Percentiles rank a stretch among this genome's conserved stretches.
These are phyloP conservation scores for Pteruthius melanotis DNA, from an alignment of 2,113 vertebrate genomes.

Conservation along the genomic window DNA sequence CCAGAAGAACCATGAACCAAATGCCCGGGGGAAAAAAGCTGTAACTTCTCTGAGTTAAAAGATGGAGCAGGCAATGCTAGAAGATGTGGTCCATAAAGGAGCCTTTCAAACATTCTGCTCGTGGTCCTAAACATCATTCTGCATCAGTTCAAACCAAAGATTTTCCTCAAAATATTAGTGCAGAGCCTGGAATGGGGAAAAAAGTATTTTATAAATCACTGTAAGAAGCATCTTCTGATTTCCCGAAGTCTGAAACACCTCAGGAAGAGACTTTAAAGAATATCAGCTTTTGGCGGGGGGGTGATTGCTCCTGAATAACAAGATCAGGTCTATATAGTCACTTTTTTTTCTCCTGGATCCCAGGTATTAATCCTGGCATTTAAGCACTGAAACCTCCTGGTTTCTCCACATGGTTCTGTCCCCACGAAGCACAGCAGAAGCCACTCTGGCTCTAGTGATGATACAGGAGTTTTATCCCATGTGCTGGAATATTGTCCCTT, in stretches of 20 bases:
- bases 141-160: not conserved
- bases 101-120: not conserved
- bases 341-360: not conserved
- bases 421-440: accelerated
- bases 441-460: not conserved
- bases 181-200: not conserved
- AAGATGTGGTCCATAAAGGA: not conserved
- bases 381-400: not conserved
- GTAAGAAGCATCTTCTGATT: not conserved
- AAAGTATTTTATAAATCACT: not conserved
- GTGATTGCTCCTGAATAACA: not conserved
- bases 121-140: not conserved
- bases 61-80: not conserved
- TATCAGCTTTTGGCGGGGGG: not conserved
- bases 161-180: not conserved
- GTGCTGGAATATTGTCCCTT: not conserved
- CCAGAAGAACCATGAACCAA: not conserved
- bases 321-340: too few relatives aligned
- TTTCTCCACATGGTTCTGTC: not conserved
- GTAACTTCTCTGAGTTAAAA: not conserved
- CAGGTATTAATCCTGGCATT: not conserved
- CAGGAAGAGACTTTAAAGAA: not conserved
- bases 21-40: not conserved
- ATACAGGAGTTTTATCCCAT: not conserved
- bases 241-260: not conserved